These are phyloP conservation scores for Diarsia rubi DNA, from an alignment of 2,888 invertebrate species.

Conservation along the genomic window DNA sequence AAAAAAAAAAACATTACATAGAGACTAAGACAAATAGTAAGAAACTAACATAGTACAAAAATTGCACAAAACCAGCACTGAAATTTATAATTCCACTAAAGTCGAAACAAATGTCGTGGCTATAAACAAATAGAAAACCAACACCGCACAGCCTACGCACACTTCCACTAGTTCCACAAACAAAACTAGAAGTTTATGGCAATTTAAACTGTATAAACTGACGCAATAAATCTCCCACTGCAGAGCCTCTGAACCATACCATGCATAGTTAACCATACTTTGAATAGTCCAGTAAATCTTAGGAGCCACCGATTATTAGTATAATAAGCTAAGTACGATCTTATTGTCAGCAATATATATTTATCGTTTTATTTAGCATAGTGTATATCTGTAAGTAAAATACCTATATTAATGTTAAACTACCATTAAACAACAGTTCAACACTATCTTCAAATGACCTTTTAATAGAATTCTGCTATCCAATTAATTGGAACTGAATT, in stretches of 20 bases:
- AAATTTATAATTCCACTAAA: not conserved
- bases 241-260: conserved; percentile 10
- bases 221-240: conserved; percentile 23
- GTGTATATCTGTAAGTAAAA: not conserved
- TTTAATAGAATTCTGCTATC: not conserved
- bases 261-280: conserved; percentile 21
- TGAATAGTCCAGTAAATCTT: conserved; percentile 32
- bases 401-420: conserved; percentile 3
- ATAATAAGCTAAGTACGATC: conserved; percentile 4
- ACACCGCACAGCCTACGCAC: conserved; percentile 1
- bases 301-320: conserved; percentile 33
- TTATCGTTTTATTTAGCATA: conserved; percentile 48
- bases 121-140: not conserved
- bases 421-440: conserved; percentile 18
- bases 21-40: not conserved
- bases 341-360: conserved; percentile 34
- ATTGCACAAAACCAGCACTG: not conserved
- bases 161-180: conserved; percentile 3
- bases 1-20: not conserved
- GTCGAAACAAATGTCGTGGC: not conserved
- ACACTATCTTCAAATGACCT: conserved; percentile 19
- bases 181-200: conserved; percentile 17
- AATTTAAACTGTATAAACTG: conserved; percentile 26
- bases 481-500: not conserved
- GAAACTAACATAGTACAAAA: not conserved